Base-by-base conservation (phyloP, 2,113 vertebrate species). In the Hypomesus transpacificus region DNA sequence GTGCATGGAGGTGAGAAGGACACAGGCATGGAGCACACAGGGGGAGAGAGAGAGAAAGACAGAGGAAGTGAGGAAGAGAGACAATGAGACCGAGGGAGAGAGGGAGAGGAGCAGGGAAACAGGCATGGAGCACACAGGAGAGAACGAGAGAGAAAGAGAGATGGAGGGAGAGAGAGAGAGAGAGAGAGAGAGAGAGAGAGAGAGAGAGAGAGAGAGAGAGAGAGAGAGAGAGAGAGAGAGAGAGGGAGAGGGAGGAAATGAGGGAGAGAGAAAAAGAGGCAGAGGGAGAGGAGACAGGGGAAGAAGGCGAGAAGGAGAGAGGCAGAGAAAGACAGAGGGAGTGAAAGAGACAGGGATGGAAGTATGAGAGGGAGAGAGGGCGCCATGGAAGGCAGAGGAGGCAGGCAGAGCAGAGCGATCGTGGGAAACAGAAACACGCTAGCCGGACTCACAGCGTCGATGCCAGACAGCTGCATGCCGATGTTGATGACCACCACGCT, bases 401-500 rank as follows among this genome's bases (percentile, higher is more conserved):
- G 4, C 7, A 21, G 64, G 8, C 50, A 5, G n/a, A 46, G 39
- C 6, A 66, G 50, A 51, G 46, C 21, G 64, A 51, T n/a, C 28
- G 39, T 51, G 34, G 13, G n/a, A 14, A 66, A 14, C 65, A 67
- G 14, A 13, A 22, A 34, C 65, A 52, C 65, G 31, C 34, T 24
- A 11, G 11, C n/a, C 16, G 1, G 11, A 34, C 95, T 95, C 86
- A 97, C 95, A 0, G 95, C 94, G 50, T 96, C 95, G 0, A 96
- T 96, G 54, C 95, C 95, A 0, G 95, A 97, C 72, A 97, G 91
- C 89, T 97, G 95, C 95, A 97, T 95, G 78, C 95, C 95, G 0
- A 94, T 90, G 60, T 94, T 96, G 87, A 97, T 87, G 86, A 96
- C 92, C 67, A 82, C 82, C 76, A 96, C 93, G 0, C 93, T 95